Evolutionary conservation across 2,888 invertebrate species (phyloP), one percentile per base, ranked within the genome.

Genomic region (Tiphia femorata): DNA sequence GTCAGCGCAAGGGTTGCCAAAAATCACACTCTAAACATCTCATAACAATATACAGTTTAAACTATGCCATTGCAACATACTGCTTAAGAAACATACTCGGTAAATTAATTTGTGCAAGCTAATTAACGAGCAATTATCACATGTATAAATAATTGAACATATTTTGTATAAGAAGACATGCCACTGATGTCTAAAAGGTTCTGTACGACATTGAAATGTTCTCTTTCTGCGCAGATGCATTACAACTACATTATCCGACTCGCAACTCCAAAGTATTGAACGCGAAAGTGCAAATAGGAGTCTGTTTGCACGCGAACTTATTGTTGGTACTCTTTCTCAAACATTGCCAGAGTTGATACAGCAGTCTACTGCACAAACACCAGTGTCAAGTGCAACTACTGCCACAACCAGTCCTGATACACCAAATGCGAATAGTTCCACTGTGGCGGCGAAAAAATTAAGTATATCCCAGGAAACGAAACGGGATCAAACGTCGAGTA

Each of bases 241-340:
- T 63, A 73, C 79, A 50, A 80, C 73, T 53, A 81, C 80, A 25
- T 70, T 79, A 35, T 78, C 82, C 23, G 83, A 83, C 49, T 72
- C 77, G 8, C 82, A 83, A 56, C 63, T 81, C 49, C 81, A 82
- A 64, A 79, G 69, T 49, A 77, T 82, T 57, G 83, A 83, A 52
- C 80, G 80, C 43, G 83, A 82, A 53, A 82, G 79, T 69, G 82
- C 83, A 47, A 83, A 83, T 62, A 76, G 79, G 49, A 80, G 82
- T 56, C 62, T 82, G 7, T 83, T 83, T 53, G 75, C 78, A 19
- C 77, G 83, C 4, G 83, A 82, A 62, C 67, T 83, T 43, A 81
- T 82, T 16, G 73, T 83, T 29, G 79, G 81, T 29, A 82, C 82
- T 14, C 67, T 83, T 49, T 76, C 80, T 17, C 79, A 81, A 59